Evolutionary conservation across 2,888 invertebrate species (phyloP), one percentile per base, ranked within the genome.

Genomic region (Melieria picta): DNA sequence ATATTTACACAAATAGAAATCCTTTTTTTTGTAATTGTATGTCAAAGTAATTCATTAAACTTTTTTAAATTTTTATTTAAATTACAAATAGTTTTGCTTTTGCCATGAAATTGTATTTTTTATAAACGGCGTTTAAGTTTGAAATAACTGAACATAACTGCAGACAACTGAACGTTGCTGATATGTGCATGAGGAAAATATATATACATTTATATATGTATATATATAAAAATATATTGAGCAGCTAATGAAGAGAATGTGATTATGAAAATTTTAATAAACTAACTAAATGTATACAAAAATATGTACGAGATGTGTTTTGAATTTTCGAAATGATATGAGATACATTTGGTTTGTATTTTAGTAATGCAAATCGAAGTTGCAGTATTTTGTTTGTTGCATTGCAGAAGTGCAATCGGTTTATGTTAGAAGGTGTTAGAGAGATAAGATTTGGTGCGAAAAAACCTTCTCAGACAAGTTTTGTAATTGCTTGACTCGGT

Each of bases 241-340:
- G 30, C 30, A 30, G 30, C 30, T 30, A 30, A 30, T 30, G 30
- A 52, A 42, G 42, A 64, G 64, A 64, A 52, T 64, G 64, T 64
- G 64, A 64, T 64, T 52, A 64, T 64, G 52, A 42, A 64, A 64
- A 16, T 10, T 58, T 58, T 16, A 30, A 58, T 64, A 52, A 52
- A 64, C 43, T 52, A 64, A 16, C 52, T 64, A 30, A 64, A 62
- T 62, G 62, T 62, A 62, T 62, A 62, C 62, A n/a, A 60, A 61
- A 61, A 42, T 30, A 1, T 30, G 30, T 30, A 30, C 2, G 5
- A 1, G 5, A 30, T 30, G 9, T 57, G 6, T 13, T 57, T 57
- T 7, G 42, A 16, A 16, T 57, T 57, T 16, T 52, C 13, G 30
- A 30, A 30, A 30, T 30, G 30, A 30, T 30, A 1, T 2, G 30